phyloP scores from a whole-genome alignment of 1,140 invertebrate genomes.

The Sycobia sp. region DNA sequence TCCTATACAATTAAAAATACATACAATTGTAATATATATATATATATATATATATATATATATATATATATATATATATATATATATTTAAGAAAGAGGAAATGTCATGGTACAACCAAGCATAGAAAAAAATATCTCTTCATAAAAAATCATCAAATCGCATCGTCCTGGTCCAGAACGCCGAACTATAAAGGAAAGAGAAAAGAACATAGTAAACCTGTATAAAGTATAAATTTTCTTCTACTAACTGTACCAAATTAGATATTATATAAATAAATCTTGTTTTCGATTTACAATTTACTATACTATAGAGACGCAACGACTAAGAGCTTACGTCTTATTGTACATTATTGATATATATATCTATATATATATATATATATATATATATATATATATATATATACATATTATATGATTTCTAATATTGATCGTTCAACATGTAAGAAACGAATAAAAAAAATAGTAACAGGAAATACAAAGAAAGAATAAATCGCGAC shows the following conservation, averaged over 20 bases:
- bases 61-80: too few relatives aligned
- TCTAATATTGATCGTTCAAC: constrained; percentile 47
- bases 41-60: too few relatives aligned
- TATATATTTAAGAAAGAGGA: constrained; percentile 2
- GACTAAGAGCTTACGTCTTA: constrained; percentile 42
- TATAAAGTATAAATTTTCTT: constrained; percentile 48
- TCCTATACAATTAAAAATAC: constrained; percentile 11
- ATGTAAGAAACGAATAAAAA: too few relatives aligned
- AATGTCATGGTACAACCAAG: background rate
- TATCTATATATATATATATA: constrained; percentile 19
- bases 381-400: background rate
- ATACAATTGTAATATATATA: constrained; percentile 27
- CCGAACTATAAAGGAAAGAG: background rate
- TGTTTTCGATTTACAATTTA: constrained; percentile 42
- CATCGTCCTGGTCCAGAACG: constrained; percentile 16
- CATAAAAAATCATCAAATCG: too few relatives aligned
- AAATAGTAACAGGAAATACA: too few relatives aligned
- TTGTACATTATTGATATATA: constrained; percentile 40
- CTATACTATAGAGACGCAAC: constrained; percentile 40
- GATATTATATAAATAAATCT: constrained; percentile 32
- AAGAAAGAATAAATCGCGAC: background rate
- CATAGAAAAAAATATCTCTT: background rate
- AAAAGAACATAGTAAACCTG: constrained; percentile 40
- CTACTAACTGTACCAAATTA: constrained; percentile 43
- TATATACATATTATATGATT: constrained; percentile 45